A percentile compares a stretch with the other conserved stretches of the same genome.
Evolutionary conservation across 2,888 invertebrate genomes (phyloP).

Genomic region (Phaonia tiefii): DNA sequence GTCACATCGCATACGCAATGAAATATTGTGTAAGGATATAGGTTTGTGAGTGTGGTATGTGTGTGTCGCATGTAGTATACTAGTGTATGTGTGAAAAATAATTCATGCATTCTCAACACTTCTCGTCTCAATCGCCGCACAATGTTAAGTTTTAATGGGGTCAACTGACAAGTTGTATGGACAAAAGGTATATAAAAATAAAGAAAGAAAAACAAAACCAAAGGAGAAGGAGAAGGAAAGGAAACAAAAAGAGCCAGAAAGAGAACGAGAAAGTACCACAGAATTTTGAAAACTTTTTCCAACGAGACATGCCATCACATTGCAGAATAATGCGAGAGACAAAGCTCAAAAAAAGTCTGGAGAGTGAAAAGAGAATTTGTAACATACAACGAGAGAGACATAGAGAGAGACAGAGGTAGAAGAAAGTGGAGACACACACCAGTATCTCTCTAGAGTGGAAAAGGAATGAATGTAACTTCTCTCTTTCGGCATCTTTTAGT

Average conservation of each 20-base stretch:
- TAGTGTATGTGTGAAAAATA: too few species aligned
- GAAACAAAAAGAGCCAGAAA: background rate
- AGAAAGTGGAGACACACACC: background rate
- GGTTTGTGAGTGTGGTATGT: too few species aligned
- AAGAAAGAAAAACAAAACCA: conserved; percentile 5
- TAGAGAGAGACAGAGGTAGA: background rate
- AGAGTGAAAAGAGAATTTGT: background rate
- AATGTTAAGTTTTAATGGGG: conserved; percentile 49
- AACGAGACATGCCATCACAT: conserved; percentile 20
- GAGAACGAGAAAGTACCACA: background rate
- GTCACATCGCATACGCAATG: conserved; percentile 29
- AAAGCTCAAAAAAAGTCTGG: conserved; percentile 5
- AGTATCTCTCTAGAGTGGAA: background rate
- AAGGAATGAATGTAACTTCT: background rate
- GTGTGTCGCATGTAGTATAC: too few species aligned
- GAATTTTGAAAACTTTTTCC: conserved; percentile 5
- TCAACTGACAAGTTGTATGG: conserved; percentile 37
- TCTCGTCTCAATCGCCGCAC: conserved; percentile 12
- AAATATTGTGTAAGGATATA: conserved; percentile 46
- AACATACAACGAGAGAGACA: conserved; percentile 17
- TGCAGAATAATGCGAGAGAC: too few species aligned
- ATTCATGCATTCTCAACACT: too few species aligned
- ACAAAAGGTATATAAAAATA: background rate
- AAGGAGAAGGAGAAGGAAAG: background rate
- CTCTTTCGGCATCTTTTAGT: background rate